phyloP scores from a whole-genome alignment of 1,140 invertebrate species.

The Aradophagus sp. region DNA sequence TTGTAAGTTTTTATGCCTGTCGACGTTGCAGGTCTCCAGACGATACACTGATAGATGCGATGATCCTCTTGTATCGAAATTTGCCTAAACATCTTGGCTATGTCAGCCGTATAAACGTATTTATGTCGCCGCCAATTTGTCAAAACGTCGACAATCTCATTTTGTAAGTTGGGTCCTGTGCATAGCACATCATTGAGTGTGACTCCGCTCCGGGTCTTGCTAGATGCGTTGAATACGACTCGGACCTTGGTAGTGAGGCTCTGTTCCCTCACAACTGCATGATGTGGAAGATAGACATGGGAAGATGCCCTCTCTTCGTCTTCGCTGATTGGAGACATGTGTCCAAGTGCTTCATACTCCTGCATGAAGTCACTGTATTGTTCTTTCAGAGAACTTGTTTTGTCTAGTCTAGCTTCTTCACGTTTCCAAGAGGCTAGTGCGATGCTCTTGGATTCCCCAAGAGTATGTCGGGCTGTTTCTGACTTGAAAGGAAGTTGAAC shows the following conservation, averaged over 20 bases:
- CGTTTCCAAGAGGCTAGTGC: too few relatives aligned
- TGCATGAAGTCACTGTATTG: neutral
- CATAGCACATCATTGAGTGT: neutral
- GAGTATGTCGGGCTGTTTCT: too few relatives aligned
- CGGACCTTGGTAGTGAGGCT: neutral
- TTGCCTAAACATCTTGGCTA: neutral
- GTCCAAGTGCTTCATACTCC: neutral
- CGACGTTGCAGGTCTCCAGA: neutral
- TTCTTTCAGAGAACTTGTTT: too few relatives aligned
- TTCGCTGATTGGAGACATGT: neutral
- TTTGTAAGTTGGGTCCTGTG: neutral
- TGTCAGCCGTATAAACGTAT: neutral
- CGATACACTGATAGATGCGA: neutral
- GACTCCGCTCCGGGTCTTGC: neutral
- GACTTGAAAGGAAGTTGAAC: neutral
- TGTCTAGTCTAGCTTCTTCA: too few relatives aligned
- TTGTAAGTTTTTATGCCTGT: neutral
- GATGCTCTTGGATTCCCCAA: too few relatives aligned
- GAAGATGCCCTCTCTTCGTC: neutral
- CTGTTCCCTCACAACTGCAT: neutral
- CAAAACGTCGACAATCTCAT: neutral
- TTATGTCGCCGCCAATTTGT: neutral
- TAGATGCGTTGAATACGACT: conserved; percentile 1
- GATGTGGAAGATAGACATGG: neutral
- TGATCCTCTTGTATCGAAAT: neutral